A percentile compares a stretch with the other conserved stretches of the same genome.
Conservation (phyloP, 2,888 invertebrate genomes). For the Mylabris sibirica region DNA sequence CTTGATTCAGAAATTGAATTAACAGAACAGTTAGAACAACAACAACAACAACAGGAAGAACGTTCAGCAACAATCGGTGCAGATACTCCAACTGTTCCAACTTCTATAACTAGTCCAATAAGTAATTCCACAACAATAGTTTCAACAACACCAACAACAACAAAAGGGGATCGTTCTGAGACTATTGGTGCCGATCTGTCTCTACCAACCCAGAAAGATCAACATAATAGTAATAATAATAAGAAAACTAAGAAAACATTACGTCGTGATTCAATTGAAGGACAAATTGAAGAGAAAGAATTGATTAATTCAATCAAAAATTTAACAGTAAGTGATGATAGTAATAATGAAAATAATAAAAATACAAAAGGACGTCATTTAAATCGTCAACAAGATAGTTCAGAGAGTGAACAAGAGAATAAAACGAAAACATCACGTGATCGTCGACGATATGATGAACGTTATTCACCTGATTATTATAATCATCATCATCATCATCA, state of each 20-base stretch:
- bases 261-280: slow-evolving; percentile 53
- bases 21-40: slow-evolving; percentile 39
- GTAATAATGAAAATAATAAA: slow-evolving; percentile 43
- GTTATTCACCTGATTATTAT: slow-evolving; percentile 52
- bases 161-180: slow-evolving; percentile 46
- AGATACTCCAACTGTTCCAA: slow-evolving; percentile 58
- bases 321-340: slow-evolving; percentile 56
- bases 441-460: slow-evolving; percentile 37
- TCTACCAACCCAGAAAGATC: slow-evolving; percentile 49
- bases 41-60: slow-evolving; percentile 48
- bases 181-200: slow-evolving; percentile 49
- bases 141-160: slow-evolving; percentile 27
- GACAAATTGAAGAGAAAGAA: slow-evolving; percentile 46
- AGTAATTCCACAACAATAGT: slow-evolving; percentile 36
- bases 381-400: slow-evolving; percentile 54
- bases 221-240: slow-evolving; percentile 46
- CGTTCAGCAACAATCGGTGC: slow-evolving; percentile 61
- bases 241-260: slow-evolving; percentile 24
- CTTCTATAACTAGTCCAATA: slow-evolving; percentile 16
- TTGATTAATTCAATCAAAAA: slow-evolving; percentile 54
- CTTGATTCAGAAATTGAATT: slow-evolving; percentile 48
- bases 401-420: slow-evolving; percentile 53
- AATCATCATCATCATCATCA: not conserved
- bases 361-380: slow-evolving; percentile 28
- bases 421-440: slow-evolving; percentile 35